phyloP scores from a whole-genome alignment of 2,797 vertebrate species.

The Acridotheres tristis region DNA sequence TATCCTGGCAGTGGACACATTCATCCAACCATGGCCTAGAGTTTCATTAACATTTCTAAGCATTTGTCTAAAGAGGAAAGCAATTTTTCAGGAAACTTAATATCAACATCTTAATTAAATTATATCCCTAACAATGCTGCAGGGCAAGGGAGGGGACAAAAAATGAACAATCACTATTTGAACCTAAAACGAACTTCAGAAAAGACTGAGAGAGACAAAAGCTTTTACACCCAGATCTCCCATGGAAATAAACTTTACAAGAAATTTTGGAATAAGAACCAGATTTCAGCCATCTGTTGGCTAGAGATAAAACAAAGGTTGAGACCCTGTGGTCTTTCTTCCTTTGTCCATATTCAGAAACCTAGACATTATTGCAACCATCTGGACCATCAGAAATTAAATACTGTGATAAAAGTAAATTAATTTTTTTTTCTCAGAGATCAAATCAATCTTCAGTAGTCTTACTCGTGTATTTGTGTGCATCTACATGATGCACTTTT shows the following conservation, averaged over 20 bases:
- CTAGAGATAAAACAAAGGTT: not conserved
- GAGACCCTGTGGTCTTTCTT: not conserved
- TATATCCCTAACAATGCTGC: not conserved
- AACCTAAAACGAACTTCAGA: not conserved
- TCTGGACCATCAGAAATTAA: not conserved
- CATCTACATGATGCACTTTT: not conserved
- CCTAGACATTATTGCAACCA: not conserved
- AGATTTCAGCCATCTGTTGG: not conserved
- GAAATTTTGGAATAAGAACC: not conserved
- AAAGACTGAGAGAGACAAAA: not conserved
- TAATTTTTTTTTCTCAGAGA: not conserved
- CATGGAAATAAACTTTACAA: not conserved
- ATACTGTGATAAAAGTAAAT: not conserved
- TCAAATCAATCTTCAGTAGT: not conserved
- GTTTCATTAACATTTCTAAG: not conserved
- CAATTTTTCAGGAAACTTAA: not conserved
- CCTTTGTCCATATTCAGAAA: not conserved
- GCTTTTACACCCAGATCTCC: not conserved
- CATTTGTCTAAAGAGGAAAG: not conserved
- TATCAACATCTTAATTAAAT: not conserved
- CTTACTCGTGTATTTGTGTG: too few relatives aligned
- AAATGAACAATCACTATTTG: not conserved
- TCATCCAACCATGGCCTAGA: not conserved
- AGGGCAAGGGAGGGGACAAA: not conserved
- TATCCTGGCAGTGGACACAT: not conserved